phyloP scores from a whole-genome alignment of 2,888 invertebrate species.

The Sisyra nigra region DNA sequence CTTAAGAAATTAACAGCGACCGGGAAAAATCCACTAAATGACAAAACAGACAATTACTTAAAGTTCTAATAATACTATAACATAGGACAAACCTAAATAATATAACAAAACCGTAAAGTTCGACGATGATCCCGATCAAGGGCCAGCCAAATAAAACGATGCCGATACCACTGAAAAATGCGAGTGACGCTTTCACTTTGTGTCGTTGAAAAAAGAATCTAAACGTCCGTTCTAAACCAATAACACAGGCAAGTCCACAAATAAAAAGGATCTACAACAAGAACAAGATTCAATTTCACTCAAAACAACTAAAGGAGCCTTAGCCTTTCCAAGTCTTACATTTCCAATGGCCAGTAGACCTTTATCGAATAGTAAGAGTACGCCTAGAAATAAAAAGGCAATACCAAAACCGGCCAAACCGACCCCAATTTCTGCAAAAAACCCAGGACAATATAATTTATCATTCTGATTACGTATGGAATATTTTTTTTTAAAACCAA shows the following conservation, averaged over 20 bases:
- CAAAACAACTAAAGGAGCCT: too few relatives aligned
- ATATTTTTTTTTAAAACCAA: too few relatives aligned
- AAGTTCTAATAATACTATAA: neutral
- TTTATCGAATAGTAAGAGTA: slow-evolving; percentile 88
- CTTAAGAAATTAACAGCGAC: slow-evolving; percentile 90
- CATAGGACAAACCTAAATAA: slow-evolving; percentile 48
- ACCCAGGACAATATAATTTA: slow-evolving; percentile 10
- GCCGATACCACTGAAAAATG: slow-evolving; percentile 85
- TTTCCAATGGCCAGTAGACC: slow-evolving; percentile 98
- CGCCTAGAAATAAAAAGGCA: slow-evolving; percentile 85
- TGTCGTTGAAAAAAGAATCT: slow-evolving; percentile 96
- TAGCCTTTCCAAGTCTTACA: slow-evolving; percentile 46
- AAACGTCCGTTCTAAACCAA: slow-evolving; percentile 87
- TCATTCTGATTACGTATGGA: neutral
- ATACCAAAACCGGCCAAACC: slow-evolving; percentile 93
- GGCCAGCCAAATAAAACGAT: slow-evolving; percentile 93
- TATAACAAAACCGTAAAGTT: slow-evolving; percentile 88
- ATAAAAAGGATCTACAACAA: slow-evolving; percentile 84
- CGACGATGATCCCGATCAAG: slow-evolving; percentile 88
- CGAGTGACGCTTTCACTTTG: slow-evolving; percentile 77
- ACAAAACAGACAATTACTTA: too few relatives aligned
- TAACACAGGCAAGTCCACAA: slow-evolving; percentile 86
- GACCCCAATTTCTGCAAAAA: slow-evolving; percentile 82
- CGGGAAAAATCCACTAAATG: slow-evolving; percentile 92
- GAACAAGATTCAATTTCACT: slow-evolving; percentile 12